Conservation (phyloP, 2,797 vertebrate genomes). For the Caiman crocodilus region DNA sequence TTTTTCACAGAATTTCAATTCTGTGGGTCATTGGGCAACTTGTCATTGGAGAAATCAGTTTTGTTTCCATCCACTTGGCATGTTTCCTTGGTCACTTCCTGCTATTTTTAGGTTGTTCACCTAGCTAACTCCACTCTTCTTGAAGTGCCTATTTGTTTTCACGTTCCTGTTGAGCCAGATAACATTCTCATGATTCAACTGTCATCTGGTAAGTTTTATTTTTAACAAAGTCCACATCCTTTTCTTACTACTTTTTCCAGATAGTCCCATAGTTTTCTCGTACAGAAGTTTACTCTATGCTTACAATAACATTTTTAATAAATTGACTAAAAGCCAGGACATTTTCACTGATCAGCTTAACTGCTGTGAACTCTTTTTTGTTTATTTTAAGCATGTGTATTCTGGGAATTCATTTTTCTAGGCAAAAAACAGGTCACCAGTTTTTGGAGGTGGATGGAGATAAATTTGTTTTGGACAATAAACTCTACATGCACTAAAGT, state of each 20-base stretch:
- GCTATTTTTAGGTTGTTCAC: constrained; percentile 76
- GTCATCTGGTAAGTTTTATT: constrained; percentile 77
- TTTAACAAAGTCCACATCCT: constrained; percentile 73
- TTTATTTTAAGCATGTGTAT: neutral
- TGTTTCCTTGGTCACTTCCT: constrained; percentile 61
- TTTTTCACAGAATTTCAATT: neutral
- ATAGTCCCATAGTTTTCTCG: constrained; percentile 25
- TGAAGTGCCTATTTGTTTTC: constrained; percentile 68
- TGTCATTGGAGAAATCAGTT: neutral
- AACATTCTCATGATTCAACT: constrained; percentile 74
- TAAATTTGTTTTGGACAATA: neutral
- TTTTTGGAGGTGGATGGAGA: neutral
- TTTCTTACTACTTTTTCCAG: constrained; percentile 39
- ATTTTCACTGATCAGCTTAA: neutral
- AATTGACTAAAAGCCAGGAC: constrained; percentile 1
- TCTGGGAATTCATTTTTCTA: neutral
- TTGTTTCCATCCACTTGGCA: neutral
- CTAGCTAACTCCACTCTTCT: constrained; percentile 66
- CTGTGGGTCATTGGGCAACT: neutral
- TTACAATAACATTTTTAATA: neutral
- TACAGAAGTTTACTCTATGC: neutral
- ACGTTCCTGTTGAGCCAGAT: constrained; percentile 72
- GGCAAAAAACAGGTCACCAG: neutral
- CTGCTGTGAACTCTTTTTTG: neutral
- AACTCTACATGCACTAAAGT: no score